Base-by-base conservation (phyloP, 1,140 invertebrate species). In the Drepana arcuata region DNA sequence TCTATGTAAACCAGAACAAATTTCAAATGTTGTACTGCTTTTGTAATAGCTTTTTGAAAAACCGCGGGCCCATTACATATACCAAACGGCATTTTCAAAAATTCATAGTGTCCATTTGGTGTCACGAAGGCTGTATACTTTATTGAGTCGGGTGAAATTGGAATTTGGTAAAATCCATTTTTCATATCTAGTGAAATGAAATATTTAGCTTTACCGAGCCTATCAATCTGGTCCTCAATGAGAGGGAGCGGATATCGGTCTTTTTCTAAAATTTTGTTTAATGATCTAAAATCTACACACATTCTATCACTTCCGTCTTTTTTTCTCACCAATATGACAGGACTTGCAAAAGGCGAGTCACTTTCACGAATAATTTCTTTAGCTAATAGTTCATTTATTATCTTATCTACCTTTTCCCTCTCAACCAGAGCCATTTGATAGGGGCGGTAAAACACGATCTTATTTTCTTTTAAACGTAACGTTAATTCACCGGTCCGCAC, bases 301-400 rank as follows among this genome's bases (percentile, higher is more conserved):
- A 62, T 18, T 30, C 54, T 35, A 21, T 59, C 40, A 23, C 40
- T 42, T 2, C 55, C 55, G 35, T 34, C 44, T 36, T 41, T 48
- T 29, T 55, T 65, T 42, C 48, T 60, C 6, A 64, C 56, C 11
- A 53, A 15, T 2, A 57, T 14, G 1, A 60, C 18, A 1, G 56
- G 55, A 16, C 41, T 49, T 0, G 56, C 39, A 38, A 31, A 44
- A 30, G 5, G 0, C 7, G 70, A 82, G 12, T 44, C 24, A 16
- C 65, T 75, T 35, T 59, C 42, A 14, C 48, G 29, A 25, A 84
- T 73, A 1, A 84, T 67, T 4, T 58, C 52, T 27, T 46, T 42
- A 9, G 56, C 12, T 41, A 74, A 28, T 4, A 78, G 18, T 14
- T 81, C 59, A 7, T 58, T 25, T 9, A 82, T 41, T 16, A 80